Percentiles rank a stretch among this genome's conserved stretches.
Evolutionary conservation across 2,888 invertebrate species (phyloP).

Genomic region (Troglohyphantes excavatus): DNA sequence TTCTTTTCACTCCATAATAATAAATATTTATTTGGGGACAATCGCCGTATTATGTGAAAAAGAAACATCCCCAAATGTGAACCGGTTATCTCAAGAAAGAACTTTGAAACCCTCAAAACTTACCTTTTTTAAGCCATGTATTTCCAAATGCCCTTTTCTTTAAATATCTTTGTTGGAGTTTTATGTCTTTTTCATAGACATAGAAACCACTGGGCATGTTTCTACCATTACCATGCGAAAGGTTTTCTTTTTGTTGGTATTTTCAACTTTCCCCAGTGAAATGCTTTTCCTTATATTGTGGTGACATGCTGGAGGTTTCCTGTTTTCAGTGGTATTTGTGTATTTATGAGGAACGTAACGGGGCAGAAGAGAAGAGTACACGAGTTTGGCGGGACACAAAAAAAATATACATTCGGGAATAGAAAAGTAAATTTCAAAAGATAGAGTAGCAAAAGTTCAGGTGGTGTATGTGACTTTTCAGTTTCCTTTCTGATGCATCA

Average conservation of each 20-base stretch:
- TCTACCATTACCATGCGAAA: conserved; percentile 36
- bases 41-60: neutral
- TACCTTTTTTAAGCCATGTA: neutral
- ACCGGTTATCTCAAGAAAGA: neutral
- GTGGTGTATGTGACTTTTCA: too few relatives aligned
- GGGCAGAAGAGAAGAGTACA: conserved; percentile 12
- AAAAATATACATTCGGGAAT: too few relatives aligned
- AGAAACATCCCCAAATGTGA: neutral
- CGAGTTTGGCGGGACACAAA: conserved; percentile 33
- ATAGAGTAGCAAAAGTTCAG: too few relatives aligned
- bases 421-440: too few relatives aligned
- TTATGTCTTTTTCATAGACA: conserved; percentile 6
- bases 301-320: neutral
- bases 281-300: neutral
- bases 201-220: conserved; percentile 4
- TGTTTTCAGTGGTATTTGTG: conserved; percentile 26
- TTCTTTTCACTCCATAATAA: too few relatives aligned
- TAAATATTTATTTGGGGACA: neutral
- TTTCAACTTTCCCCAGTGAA: neutral
- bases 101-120: neutral
- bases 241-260: conserved; percentile 15
- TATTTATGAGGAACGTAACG: conserved; percentile 49
- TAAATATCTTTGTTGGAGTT: neutral
- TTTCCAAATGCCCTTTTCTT: neutral
- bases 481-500: too few relatives aligned